Evolutionary conservation across 2,113 vertebrate genomes (phyloP).

Genomic region (Lepus americanus): DNA sequence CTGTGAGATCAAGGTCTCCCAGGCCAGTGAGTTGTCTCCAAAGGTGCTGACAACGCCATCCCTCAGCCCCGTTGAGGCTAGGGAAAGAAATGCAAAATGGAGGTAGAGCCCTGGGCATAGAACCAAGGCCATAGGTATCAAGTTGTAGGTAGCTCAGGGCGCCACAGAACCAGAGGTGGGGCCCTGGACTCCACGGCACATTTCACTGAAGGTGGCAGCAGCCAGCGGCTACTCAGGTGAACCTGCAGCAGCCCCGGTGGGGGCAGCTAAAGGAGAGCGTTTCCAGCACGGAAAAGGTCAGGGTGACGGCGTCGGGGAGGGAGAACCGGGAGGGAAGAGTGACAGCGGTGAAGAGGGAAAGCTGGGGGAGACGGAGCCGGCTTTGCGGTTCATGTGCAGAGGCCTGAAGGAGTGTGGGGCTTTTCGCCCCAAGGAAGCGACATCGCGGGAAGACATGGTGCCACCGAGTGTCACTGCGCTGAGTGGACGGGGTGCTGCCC

Average conservation of each 20-base stretch:
- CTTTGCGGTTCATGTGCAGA: not conserved
- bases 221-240: not conserved
- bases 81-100: slow-evolving; percentile 59
- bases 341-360: not conserved
- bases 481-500: not conserved
- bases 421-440: not conserved
- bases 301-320: not conserved
- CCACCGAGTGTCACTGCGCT: not conserved
- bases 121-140: slow-evolving; percentile 56
- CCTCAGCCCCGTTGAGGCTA: not conserved
- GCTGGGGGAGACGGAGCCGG: not conserved
- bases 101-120: slow-evolving; percentile 35
- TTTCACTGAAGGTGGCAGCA: not conserved
- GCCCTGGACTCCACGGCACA: not conserved
- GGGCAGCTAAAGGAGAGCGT: not conserved
- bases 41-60: not conserved
- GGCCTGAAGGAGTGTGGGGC: not conserved
- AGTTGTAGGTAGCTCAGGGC: not conserved
- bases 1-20: not conserved
- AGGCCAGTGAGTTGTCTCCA: not conserved
- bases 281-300: slow-evolving; percentile 41
- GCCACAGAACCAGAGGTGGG: not conserved
- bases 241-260: not conserved
- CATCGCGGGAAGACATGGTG: not conserved
- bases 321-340: not conserved